These are phyloP conservation scores for Aleiodes sp. DNA, from an alignment of 1,140 invertebrate genomes.

Conservation along the genomic window DNA sequence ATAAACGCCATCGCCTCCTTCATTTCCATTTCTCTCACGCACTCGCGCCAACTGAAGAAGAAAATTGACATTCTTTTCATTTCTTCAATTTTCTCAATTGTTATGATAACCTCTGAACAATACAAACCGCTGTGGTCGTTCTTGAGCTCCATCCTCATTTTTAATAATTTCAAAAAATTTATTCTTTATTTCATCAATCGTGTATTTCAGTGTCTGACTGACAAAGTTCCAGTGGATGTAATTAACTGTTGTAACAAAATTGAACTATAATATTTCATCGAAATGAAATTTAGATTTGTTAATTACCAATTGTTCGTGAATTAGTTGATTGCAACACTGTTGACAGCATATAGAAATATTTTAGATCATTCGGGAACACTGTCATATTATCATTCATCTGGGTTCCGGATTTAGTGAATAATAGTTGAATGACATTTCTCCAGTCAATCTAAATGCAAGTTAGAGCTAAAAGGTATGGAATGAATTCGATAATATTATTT, in stretches of 20 bases:
- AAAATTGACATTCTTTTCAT: too few relatives aligned
- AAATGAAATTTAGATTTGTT: too few relatives aligned
- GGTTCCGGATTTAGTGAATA: too few relatives aligned
- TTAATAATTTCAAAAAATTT: background rate
- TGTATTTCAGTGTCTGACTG: conserved; percentile 14
- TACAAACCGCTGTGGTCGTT: conserved; percentile 24
- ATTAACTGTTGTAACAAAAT: conserved; percentile 25
- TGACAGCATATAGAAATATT: too few relatives aligned
- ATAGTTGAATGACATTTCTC: background rate
- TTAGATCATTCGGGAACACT: too few relatives aligned
- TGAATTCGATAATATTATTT: conserved; percentile 59
- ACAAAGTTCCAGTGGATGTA: conserved; percentile 35
- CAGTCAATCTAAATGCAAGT: conserved; percentile 56
- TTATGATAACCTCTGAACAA: too few relatives aligned
- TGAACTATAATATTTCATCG: too few relatives aligned
- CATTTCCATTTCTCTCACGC: conserved; percentile 19
- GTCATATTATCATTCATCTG: too few relatives aligned
- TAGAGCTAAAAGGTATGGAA: too few relatives aligned
- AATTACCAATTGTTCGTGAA: background rate
- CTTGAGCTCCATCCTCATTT: conserved; percentile 15
- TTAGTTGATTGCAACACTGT: background rate
- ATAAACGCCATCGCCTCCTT: background rate
- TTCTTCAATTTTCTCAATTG: too few relatives aligned
- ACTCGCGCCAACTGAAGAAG: conserved; percentile 27
- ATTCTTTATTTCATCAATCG: conserved; percentile 26